Evolutionary conservation across 2,113 vertebrate genomes (phyloP).

Genomic region (Corynorhinus townsendii): DNA sequence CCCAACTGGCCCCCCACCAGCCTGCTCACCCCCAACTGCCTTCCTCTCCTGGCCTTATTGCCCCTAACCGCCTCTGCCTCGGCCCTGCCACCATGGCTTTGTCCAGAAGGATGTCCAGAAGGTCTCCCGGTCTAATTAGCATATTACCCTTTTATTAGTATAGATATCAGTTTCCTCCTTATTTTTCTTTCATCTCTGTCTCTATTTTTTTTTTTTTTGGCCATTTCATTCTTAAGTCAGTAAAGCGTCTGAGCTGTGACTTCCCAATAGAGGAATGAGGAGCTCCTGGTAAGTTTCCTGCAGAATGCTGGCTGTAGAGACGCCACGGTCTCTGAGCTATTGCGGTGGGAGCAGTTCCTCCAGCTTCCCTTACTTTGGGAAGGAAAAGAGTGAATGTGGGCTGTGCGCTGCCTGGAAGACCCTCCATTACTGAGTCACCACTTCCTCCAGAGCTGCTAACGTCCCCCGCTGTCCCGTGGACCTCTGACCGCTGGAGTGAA

Average conservation of each 20-base stretch:
- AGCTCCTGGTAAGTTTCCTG: neutral
- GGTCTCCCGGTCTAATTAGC: too few species aligned
- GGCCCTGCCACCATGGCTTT: too few species aligned
- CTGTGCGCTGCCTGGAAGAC: neutral
- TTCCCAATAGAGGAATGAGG: neutral
- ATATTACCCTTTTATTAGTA: too few species aligned
- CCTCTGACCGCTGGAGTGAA: neutral
- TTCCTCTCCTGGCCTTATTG: too few species aligned
- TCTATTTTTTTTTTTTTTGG: too few species aligned
- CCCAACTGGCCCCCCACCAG: too few species aligned
- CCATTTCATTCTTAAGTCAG: neutral
- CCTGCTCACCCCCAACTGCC: too few species aligned
- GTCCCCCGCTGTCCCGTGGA: accelerated
- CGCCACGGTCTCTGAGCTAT: neutral
- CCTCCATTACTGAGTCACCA: accelerated
- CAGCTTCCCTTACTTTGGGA: neutral
- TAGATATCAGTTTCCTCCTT: neutral
- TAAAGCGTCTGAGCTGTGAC: neutral
- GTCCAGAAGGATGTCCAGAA: too few species aligned
- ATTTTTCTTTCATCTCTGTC: neutral
- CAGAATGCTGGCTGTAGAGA: neutral
- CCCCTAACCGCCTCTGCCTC: too few species aligned
- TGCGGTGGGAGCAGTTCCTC: neutral
- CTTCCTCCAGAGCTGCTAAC: neutral
- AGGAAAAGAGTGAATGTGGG: neutral